Evolutionary conservation across 2,797 vertebrate genomes (phyloP).

Genomic region (Xerus rutilus): DNA sequence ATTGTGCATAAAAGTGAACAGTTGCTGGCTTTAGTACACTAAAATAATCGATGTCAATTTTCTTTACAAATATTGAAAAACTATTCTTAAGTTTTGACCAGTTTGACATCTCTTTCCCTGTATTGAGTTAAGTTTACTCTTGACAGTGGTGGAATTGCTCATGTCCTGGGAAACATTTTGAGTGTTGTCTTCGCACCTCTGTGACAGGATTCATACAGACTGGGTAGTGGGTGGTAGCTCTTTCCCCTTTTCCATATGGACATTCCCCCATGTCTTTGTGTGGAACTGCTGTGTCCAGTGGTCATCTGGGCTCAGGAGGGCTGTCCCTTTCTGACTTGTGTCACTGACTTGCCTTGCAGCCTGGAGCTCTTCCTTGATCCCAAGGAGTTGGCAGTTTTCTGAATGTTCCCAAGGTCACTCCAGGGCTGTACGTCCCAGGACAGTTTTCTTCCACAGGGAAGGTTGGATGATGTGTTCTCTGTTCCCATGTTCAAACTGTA

Average conservation of each 20-base stretch:
- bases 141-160: background rate
- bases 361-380: background rate
- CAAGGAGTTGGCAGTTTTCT: background rate
- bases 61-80: background rate
- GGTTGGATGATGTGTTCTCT: background rate
- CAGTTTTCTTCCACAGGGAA: conserved; percentile 6
- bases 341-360: background rate
- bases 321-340: background rate
- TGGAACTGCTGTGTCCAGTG: background rate
- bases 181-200: background rate
- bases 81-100: background rate
- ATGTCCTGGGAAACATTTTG: background rate
- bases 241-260: background rate
- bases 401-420: background rate
- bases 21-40: background rate
- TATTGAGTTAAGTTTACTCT: background rate
- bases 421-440: background rate
- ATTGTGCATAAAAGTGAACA: background rate
- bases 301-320: background rate
- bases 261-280: background rate
- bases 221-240: background rate
- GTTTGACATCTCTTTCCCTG: background rate
- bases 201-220: background rate
- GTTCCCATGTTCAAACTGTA: background rate
- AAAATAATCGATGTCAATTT: background rate